Conservation (phyloP, 2,113 vertebrate genomes). For the Haemorhous mexicanus region DNA sequence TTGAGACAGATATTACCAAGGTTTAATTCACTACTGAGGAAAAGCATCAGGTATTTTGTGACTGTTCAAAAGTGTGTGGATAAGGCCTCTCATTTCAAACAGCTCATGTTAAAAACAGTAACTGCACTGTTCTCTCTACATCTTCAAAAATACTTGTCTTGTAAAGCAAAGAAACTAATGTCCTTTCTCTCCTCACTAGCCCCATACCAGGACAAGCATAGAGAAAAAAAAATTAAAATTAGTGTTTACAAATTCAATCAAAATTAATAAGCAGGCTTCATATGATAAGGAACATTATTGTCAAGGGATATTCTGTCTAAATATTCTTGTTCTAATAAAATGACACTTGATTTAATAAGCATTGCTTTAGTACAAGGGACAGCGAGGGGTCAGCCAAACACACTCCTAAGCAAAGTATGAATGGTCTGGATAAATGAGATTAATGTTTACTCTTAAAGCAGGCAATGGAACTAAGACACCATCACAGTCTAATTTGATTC, state of each 20-base stretch:
- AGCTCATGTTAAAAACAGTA: not conserved
- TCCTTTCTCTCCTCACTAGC: not conserved
- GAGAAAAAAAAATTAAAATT: not conserved
- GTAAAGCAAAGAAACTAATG: not conserved
- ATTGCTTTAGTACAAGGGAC: not conserved
- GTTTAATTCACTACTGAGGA: not conserved
- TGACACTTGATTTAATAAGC: not conserved
- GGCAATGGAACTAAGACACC: not conserved
- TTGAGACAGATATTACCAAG: not conserved
- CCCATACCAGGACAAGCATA: not conserved
- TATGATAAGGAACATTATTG: not conserved
- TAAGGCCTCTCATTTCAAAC: not conserved
- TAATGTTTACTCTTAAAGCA: not conserved
- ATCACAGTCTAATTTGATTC: not conserved
- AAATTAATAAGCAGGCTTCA: not conserved
- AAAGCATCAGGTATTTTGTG: not conserved
- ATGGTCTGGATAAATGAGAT: not conserved
- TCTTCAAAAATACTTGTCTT: not conserved
- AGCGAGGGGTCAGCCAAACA: not conserved
- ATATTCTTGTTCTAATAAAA: constrained; percentile 10
- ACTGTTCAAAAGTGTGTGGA: not conserved
- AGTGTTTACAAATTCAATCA: not conserved
- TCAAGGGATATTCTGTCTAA: not conserved
- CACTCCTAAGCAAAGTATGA: not conserved
- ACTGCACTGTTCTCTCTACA: not conserved